Conservation (phyloP, 2,888 invertebrate species). For the Magallana nippona region DNA sequence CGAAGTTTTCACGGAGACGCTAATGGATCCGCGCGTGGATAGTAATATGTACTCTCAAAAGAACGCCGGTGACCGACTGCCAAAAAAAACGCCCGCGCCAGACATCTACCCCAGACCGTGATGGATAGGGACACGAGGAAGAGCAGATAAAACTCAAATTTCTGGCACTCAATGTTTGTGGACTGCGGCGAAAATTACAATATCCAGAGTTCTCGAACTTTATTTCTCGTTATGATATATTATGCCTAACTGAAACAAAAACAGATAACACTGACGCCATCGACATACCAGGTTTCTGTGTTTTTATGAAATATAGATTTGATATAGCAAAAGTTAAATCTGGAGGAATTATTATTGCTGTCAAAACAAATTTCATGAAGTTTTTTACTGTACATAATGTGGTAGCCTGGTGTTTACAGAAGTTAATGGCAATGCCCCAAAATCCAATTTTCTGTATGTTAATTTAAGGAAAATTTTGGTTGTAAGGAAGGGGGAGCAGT, state of each 20-base stretch:
- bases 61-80: too few species aligned
- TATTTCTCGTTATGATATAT: not conserved
- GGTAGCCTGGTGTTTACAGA: too few species aligned
- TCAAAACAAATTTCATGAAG: not conserved
- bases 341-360: not conserved
- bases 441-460: too few species aligned
- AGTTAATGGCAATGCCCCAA: too few species aligned
- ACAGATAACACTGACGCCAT: not conserved
- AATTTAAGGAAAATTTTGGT: too few species aligned
- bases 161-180: not conserved
- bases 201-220: not conserved
- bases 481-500: too few species aligned
- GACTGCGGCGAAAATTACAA: not conserved
- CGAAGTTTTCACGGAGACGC: not conserved
- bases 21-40: too few species aligned
- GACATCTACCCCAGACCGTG: not conserved
- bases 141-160: not conserved
- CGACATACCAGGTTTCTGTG: not conserved
- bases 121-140: not conserved
- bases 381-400: not conserved
- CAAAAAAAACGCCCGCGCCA: not conserved
- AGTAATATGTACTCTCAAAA: too few species aligned
- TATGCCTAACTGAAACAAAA: not conserved
- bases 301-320: not conserved
- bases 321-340: not conserved